These are phyloP conservation scores for Sebastolobus alascanus DNA, from an alignment of 2,797 vertebrate genomes.

Conservation along the genomic window DNA sequence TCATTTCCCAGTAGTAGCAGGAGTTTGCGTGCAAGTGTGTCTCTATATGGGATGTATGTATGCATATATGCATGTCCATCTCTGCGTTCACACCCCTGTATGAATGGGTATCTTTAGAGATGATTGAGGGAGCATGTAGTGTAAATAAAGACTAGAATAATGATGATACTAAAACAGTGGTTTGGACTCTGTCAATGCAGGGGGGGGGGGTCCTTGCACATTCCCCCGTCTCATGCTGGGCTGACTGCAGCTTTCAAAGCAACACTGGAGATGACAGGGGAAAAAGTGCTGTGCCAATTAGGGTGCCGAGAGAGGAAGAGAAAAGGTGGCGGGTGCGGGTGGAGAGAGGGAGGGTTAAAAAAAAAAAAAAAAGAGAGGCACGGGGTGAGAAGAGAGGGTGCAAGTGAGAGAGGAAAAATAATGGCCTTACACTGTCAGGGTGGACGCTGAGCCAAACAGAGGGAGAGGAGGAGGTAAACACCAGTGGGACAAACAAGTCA, in stretches of 20 bases:
- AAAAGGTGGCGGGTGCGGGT: slow-evolving; percentile 46
- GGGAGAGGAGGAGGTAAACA: slow-evolving; percentile 76
- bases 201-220: slow-evolving; percentile 47
- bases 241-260: slow-evolving; percentile 76
- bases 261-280: slow-evolving; percentile 75
- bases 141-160: slow-evolving; percentile 75
- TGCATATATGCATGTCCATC: slow-evolving; percentile 9
- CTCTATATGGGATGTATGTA: not conserved
- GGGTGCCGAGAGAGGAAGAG: slow-evolving; percentile 60
- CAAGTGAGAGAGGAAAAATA: slow-evolving; percentile 75
- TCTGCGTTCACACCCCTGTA: slow-evolving; percentile 15
- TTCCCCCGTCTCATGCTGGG: slow-evolving; percentile 72
- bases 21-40: not conserved
- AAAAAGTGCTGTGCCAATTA: slow-evolving; percentile 78
- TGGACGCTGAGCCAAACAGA: slow-evolving; percentile 72
- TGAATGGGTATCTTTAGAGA: slow-evolving; percentile 49
- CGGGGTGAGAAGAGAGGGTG: slow-evolving; percentile 42
- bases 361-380: slow-evolving; percentile 35
- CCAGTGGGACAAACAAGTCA: slow-evolving; percentile 82
- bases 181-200: slow-evolving; percentile 70
- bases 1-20: not conserved
- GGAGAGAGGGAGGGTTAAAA: not conserved
- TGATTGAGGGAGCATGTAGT: slow-evolving; percentile 42
- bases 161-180: slow-evolving; percentile 62
- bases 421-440: slow-evolving; percentile 78